phyloP scores from a whole-genome alignment of 2,113 vertebrate genomes.

The Aptenodytes patagonicus region DNA sequence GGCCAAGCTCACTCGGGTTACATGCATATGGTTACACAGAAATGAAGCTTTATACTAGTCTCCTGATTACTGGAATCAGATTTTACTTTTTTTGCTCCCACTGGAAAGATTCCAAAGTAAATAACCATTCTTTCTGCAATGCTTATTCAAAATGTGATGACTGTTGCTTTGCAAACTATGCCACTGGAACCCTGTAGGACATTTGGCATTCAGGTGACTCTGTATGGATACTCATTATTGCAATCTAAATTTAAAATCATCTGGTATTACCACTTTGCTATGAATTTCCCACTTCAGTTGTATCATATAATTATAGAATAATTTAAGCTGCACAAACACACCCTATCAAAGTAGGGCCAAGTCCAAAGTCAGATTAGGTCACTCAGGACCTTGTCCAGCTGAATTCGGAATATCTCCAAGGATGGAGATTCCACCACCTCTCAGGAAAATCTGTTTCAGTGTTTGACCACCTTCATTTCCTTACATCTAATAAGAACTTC shows the following conservation, averaged over 20 bases:
- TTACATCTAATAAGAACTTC: background rate
- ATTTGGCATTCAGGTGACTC: conserved; percentile 21
- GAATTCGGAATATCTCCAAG: background rate
- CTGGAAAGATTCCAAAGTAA: conserved; percentile 18
- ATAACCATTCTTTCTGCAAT: background rate
- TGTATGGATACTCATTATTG: background rate
- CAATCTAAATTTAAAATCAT: background rate
- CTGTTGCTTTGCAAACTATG: background rate
- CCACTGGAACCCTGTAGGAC: background rate
- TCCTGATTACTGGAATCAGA: background rate
- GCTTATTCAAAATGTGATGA: background rate
- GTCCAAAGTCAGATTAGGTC: background rate
- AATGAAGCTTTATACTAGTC: background rate
- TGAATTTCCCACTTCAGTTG: conserved; percentile 15
- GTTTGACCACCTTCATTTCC: background rate
- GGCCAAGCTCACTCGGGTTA: background rate
- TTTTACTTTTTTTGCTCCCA: background rate
- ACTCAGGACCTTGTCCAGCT: background rate
- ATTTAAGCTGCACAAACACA: background rate
- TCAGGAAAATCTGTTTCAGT: background rate
- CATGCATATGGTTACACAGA: background rate
- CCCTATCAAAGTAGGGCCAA: background rate
- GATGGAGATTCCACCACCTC: background rate
- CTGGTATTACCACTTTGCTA: background rate
- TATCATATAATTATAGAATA: background rate